Conservation (phyloP, 2,797 vertebrate species). For the Sarcoramphus papa region DNA sequence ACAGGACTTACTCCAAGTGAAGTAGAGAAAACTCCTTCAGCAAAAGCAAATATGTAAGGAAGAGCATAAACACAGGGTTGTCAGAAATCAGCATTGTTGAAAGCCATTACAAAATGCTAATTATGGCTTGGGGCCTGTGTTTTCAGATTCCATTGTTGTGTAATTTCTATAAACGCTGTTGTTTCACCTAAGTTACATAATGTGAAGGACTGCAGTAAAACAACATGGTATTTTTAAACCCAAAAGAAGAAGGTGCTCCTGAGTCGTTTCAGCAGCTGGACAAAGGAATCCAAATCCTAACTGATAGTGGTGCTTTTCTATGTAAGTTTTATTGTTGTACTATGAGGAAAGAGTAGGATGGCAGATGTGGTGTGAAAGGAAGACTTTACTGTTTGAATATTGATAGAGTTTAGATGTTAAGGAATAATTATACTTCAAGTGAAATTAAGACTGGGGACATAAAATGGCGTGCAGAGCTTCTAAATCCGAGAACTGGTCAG, state of each 20-base stretch:
- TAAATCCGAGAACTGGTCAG: background rate
- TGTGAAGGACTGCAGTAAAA: background rate
- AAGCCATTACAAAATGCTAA: background rate
- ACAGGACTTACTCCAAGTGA: background rate
- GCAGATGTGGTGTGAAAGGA: background rate
- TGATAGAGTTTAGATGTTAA: background rate
- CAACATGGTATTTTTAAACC: background rate
- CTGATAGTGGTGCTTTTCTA: background rate
- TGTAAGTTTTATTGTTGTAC: background rate
- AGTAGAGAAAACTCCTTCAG: background rate
- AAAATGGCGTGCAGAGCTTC: background rate
- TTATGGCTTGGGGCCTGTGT: background rate
- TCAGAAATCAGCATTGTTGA: background rate
- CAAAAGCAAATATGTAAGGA: background rate
- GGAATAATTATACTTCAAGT: background rate
- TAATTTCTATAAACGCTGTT: background rate
- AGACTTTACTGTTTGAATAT: background rate
- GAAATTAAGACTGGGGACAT: background rate
- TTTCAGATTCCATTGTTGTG: background rate
- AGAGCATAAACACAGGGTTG: background rate
- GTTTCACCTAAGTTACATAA: background rate
- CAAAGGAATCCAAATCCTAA: too few species aligned
- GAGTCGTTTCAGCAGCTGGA: background rate
- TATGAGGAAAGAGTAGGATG: background rate
- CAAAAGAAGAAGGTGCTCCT: background rate